Percentiles rank a stretch among this genome's conserved stretches.
phyloP scores from a whole-genome alignment of 2,113 vertebrate genomes.

The Fregata magnificens region DNA sequence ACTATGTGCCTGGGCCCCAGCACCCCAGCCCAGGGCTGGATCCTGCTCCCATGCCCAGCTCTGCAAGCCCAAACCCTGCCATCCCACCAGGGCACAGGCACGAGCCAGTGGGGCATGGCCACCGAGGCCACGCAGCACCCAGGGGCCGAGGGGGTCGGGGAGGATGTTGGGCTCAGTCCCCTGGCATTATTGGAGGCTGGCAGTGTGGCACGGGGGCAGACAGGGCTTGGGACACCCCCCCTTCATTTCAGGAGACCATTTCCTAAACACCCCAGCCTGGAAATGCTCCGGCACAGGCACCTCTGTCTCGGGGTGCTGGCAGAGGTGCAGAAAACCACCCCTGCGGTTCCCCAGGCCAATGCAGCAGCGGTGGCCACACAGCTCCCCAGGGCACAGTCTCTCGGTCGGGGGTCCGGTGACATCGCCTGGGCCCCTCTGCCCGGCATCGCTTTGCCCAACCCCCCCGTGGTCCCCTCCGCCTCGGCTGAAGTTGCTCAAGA shows the following conservation, averaged over 20 bases:
- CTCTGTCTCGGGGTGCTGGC: neutral
- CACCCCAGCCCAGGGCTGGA: neutral
- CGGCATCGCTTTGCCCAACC: neutral
- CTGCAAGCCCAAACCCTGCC: neutral
- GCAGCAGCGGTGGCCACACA: neutral
- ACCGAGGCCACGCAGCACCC: fast-evolving
- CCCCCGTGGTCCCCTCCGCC: neutral
- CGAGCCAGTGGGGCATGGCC: fast-evolving
- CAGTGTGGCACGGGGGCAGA: neutral
- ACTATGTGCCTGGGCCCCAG: neutral
- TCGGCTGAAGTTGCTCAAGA: conserved; percentile 6
- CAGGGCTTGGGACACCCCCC: neutral
- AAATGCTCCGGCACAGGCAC: neutral
- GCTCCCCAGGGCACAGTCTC: neutral
- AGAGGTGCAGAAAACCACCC: neutral
- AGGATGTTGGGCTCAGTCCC: neutral
- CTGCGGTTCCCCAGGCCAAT: fast-evolving
- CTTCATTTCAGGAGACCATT: neutral
- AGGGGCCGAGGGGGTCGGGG: fast-evolving
- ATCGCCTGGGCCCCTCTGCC: fast-evolving
- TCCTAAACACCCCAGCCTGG: neutral
- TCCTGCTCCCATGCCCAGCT: neutral
- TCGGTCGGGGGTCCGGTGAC: neutral
- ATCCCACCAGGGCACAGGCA: neutral
- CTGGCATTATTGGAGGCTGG: neutral